Percentiles rank a stretch among this genome's conserved stretches.
phyloP scores from a whole-genome alignment of 2,797 vertebrate species.

The Dryobates pubescens region DNA sequence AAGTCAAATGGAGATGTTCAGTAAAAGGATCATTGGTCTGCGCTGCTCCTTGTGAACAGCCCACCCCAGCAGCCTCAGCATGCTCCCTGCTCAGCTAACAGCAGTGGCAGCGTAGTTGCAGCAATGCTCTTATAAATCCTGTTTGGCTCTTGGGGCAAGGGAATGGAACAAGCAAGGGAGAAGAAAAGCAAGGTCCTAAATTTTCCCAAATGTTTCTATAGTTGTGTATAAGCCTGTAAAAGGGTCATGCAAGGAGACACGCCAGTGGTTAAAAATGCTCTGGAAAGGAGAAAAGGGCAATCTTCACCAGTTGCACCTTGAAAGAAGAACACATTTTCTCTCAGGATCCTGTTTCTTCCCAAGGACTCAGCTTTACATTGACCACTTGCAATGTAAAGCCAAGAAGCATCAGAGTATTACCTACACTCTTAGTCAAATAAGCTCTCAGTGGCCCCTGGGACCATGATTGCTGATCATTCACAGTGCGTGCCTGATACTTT shows the following conservation, averaged over 20 bases:
- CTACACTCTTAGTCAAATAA: neutral
- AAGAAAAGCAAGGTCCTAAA: neutral
- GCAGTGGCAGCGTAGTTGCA: neutral
- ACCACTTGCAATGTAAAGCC: neutral
- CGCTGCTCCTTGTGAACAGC: neutral
- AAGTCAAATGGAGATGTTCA: neutral
- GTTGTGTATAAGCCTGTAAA: neutral
- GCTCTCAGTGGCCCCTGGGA: no score
- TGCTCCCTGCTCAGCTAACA: rapidly evolving
- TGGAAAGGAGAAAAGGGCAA: neutral
- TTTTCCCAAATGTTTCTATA: neutral
- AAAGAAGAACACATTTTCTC: neutral
- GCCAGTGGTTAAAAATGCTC: neutral
- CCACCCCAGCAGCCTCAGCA: neutral
- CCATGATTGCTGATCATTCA: neutral
- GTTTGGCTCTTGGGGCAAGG: neutral
- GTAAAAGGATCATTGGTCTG: rapidly evolving
- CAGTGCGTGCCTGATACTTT: neutral
- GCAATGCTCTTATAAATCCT: neutral
- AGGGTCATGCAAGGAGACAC: neutral
- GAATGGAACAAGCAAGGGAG: neutral
- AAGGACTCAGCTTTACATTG: neutral
- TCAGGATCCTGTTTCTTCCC: neutral
- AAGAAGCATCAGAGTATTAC: neutral
- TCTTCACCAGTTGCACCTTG: neutral